Conservation (phyloP, 2,888 invertebrate genomes). For the Frankliniella intonsa region DNA sequence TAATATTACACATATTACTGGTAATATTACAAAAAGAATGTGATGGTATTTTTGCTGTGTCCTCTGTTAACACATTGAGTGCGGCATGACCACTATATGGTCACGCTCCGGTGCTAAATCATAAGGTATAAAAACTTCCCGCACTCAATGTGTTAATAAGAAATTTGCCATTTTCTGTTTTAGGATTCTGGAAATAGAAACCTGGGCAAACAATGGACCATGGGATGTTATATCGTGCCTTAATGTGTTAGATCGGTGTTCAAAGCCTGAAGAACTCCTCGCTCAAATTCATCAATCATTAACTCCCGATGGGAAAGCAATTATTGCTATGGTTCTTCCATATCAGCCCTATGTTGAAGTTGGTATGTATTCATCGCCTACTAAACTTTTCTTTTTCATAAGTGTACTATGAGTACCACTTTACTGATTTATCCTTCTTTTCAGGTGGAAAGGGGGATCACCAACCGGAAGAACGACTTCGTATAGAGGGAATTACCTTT, state of each 20-base stretch:
- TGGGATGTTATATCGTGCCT: slow-evolving; percentile 83
- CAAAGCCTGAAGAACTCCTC: slow-evolving; percentile 73
- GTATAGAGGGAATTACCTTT: slow-evolving; percentile 62
- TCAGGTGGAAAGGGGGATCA: slow-evolving; percentile 58
- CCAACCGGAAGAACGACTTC: slow-evolving; percentile 64
- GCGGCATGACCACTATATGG: too few relatives aligned
- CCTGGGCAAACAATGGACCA: slow-evolving; percentile 40
- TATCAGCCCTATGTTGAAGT: slow-evolving; percentile 91
- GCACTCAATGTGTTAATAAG: too few relatives aligned
- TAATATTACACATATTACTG: too few relatives aligned
- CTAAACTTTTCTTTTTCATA: slow-evolving; percentile 18
- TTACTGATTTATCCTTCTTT: slow-evolving; percentile 27
- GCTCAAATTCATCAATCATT: slow-evolving; percentile 67
- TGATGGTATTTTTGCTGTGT: too few relatives aligned
- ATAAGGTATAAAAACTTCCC: too few relatives aligned
- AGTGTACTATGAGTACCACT: slow-evolving; percentile 11
- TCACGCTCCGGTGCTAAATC: too few relatives aligned
- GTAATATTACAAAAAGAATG: too few relatives aligned
- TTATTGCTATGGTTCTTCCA: slow-evolving; percentile 90
- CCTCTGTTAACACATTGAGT: too few relatives aligned
- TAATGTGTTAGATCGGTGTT: slow-evolving; percentile 91
- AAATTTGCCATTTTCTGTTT: slow-evolving; percentile 37
- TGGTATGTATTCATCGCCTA: slow-evolving; percentile 49
- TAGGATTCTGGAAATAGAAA: slow-evolving; percentile 67
- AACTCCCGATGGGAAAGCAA: slow-evolving; percentile 65